These are phyloP conservation scores for Stomatorhinus ivindoensis DNA, from an alignment of 2,113 vertebrate genomes.

Conservation along the genomic window DNA sequence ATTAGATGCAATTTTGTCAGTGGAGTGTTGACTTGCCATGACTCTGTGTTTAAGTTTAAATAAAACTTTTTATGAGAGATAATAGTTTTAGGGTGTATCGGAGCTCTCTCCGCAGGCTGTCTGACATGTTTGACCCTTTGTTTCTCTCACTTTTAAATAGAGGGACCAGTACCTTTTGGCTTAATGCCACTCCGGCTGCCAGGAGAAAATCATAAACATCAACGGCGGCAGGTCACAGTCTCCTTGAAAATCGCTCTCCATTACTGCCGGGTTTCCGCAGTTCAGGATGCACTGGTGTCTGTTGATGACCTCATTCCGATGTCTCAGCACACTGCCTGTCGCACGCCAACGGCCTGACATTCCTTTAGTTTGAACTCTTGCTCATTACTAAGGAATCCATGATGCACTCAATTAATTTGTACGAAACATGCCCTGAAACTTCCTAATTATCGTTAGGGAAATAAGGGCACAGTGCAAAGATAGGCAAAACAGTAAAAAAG, in stretches of 20 bases:
- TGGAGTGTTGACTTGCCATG: neutral
- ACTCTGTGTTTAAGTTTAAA: neutral
- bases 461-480: neutral
- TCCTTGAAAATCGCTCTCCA: neutral
- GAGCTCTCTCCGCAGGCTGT: neutral
- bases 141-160: neutral
- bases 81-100: neutral
- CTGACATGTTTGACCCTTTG: neutral
- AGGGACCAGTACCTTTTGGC: neutral
- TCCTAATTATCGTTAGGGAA: constrained; percentile 1
- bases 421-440: neutral
- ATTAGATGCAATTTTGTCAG: neutral
- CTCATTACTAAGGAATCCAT: constrained; percentile 1
- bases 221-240: neutral
- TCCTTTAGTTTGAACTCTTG: neutral
- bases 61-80: neutral
- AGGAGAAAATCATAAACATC: neutral
- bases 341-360: neutral
- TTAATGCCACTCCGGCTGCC: neutral
- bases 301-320: neutral
- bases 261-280: neutral
- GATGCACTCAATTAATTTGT: constrained; percentile 1
- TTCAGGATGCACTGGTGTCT: neutral
- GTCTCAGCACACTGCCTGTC: neutral
- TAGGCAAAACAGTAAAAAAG: neutral